Conservation (phyloP, 1,140 invertebrate species). For the Calliopsis andreniformis region DNA sequence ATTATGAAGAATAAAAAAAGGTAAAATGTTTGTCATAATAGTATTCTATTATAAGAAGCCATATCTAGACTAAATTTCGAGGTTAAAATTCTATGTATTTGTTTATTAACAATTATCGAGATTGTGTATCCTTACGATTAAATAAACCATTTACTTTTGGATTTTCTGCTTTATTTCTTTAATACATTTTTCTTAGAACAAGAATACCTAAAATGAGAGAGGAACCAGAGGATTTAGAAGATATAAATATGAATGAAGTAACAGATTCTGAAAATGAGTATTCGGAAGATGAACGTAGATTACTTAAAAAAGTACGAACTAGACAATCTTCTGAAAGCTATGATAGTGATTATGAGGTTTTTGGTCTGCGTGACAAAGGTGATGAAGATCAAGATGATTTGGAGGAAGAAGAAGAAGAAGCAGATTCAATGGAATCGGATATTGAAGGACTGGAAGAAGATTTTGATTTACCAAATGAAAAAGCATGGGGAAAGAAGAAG, state of each 20-base stretch:
- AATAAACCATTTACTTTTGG: neutral
- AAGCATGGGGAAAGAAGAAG: slow-evolving; percentile 93
- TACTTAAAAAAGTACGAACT: slow-evolving; percentile 84
- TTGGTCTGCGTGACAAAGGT: slow-evolving; percentile 60
- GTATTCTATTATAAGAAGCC: neutral
- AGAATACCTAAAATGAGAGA: neutral
- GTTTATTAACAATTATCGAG: neutral
- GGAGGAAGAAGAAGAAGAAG: slow-evolving; percentile 77
- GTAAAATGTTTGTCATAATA: neutral
- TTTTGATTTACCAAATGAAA: slow-evolving; percentile 87
- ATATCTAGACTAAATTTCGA: neutral
- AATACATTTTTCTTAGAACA: slow-evolving; percentile 13
- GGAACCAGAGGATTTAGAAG: slow-evolving; percentile 24
- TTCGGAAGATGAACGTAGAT: slow-evolving; percentile 83
- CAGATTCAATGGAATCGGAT: slow-evolving; percentile 84
- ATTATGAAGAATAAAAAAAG: slow-evolving; percentile 24
- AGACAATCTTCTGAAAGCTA: slow-evolving; percentile 80
- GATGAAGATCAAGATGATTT: slow-evolving; percentile 82
- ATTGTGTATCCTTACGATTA: neutral
- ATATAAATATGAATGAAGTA: slow-evolving; percentile 79
- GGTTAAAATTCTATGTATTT: neutral
- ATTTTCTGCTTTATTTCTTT: neutral
- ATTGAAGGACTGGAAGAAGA: slow-evolving; percentile 87
- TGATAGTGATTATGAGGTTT: slow-evolving; percentile 81
- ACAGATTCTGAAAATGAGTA: slow-evolving; percentile 89